Base-by-base conservation (phyloP, 2,888 invertebrate genomes). In the Drosophila ustulata region DNA sequence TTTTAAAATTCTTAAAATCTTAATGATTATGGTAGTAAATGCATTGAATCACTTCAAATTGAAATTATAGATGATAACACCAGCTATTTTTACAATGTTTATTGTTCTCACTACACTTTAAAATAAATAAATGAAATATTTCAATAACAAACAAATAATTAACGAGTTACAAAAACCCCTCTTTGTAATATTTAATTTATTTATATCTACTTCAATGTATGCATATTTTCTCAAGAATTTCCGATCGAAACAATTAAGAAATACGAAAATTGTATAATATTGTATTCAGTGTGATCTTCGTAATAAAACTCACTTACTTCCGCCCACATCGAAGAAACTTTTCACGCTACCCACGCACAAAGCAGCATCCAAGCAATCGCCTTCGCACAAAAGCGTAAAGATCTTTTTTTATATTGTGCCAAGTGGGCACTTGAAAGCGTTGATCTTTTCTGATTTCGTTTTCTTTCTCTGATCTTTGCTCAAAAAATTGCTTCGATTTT, bases 371-470 rank as follows among this genome's bases (percentile, higher is more conserved):
- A 41, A 46, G 41, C 63, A 47, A 63, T 57, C 50, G 64, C 59
- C 77, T 67, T 66, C 68, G 66, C 77, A 74, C 32, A 66, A 67
- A 77, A 67, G 69, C 69, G 66, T 77, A 79, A 77, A 78, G 65
- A 84, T 74, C 45, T 61, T 68, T 75, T 68, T 79, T 64, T 62
- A 71, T 70, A 80, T 80, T 85, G 86, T 82, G 83, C 71, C 88
- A 83, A 83, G 86, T 83, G 88, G 88, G 82, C 80, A 88, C 86
- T 83, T 75, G 75, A 80, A 82, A 86, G 78, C 88, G 88, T 76
- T 84, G 84, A 83, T 80, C 77, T 82, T 71, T 80, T 86, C 56
- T 67, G 67, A 71, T 77, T 74, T 79, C 69, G 66, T 77, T 82
- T 86, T 86, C 75, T 77, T 82, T 88, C 82, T 79, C 63, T 61